Percentiles rank a stretch among this genome's conserved stretches.
Evolutionary conservation across 2,888 invertebrate species (phyloP).

Genomic region (Imbricaverruca yamaguchii): DNA sequence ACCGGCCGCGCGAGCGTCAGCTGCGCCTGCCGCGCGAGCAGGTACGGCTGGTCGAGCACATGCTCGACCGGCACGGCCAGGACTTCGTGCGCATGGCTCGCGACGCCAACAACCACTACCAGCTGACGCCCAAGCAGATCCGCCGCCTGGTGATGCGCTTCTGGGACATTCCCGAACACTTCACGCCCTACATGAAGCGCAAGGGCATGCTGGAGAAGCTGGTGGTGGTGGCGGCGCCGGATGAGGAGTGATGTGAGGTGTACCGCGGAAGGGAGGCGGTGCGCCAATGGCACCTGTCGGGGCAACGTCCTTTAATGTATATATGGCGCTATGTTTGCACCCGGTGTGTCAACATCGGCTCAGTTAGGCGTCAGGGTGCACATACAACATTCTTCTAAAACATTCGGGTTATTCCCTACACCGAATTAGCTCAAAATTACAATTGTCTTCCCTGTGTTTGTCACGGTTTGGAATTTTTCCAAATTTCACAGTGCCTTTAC

Average conservation of each 20-base stretch:
- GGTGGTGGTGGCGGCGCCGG: not conserved
- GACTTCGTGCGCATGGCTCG: not conserved
- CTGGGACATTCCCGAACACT: slow-evolving; percentile 20
- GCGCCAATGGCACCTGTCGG: no score
- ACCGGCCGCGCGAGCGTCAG: slow-evolving; percentile 27
- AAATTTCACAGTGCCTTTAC: no score
- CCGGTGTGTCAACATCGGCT: no score
- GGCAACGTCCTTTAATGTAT: no score
- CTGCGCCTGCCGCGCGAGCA: slow-evolving; percentile 27
- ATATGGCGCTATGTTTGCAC: no score
- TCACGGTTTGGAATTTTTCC: no score
- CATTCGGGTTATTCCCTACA: no score
- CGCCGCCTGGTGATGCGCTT: not conserved
- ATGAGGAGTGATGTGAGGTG: not conserved
- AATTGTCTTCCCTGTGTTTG: no score
- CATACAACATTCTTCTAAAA: no score
- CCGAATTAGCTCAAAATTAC: no score
- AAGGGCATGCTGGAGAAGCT: slow-evolving; percentile 5
- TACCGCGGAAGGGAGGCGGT: no score
- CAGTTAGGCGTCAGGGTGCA: no score
- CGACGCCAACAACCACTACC: not conserved
- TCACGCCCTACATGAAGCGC: slow-evolving; percentile 6
- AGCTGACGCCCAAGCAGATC: slow-evolving; percentile 8
- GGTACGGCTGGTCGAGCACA: slow-evolving; percentile 27
- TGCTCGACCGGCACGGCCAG: slow-evolving; percentile 23